Base-by-base conservation (phyloP, 2,797 vertebrate species). In the Emydoidea blandingii region DNA sequence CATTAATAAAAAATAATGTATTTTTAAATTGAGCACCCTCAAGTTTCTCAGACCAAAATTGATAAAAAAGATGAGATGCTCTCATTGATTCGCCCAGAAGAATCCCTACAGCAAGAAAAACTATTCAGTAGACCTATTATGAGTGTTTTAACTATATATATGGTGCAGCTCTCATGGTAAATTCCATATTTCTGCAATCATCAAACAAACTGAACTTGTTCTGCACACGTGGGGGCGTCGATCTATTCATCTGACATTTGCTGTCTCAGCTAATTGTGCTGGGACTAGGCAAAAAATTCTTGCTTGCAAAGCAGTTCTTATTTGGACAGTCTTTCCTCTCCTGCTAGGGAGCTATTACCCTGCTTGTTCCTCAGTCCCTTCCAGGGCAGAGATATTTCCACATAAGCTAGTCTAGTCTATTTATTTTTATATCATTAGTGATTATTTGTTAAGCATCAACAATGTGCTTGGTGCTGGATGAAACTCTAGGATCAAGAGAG, bases 361-460 rank as follows among this genome's bases (percentile, higher is more conserved):
- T 84, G 59, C 44, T 95, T 78, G 94, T 94, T 94, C 96, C 31
- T 29, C 47, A 96, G 83, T 47, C 84, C 86, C 79, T 19, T 90
- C 86, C 62, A 94, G 95, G 94, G 86, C 57, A 56, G 57, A 93
- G 88, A 93, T 93, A 82, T 84, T 57, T 94, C 86, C 41, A 91
- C 0, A 2, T 31, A 31, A 16, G 3, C 23, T 27, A 25, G 41
- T 44, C 72, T 10, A 5, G 62, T 19, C 31, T 72, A 6, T 72
- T 72, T 19, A 89, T 65, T 83, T 96, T 87, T 47, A 31, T 57
- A 11, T 87, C 78, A 81, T 92, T 95, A 96, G 83, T 65, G 81
- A 93, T 89, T 79, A 90, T 94, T 94, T 95, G 91, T 65, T 94
- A 91, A 96, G 74, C 83, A 93, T 86, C 91, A 95, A 54, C 12